Evolutionary conservation across 2,888 invertebrate genomes (phyloP), one percentile per base, ranked within the genome.

Genomic region (Quadroppia sp.): DNA sequence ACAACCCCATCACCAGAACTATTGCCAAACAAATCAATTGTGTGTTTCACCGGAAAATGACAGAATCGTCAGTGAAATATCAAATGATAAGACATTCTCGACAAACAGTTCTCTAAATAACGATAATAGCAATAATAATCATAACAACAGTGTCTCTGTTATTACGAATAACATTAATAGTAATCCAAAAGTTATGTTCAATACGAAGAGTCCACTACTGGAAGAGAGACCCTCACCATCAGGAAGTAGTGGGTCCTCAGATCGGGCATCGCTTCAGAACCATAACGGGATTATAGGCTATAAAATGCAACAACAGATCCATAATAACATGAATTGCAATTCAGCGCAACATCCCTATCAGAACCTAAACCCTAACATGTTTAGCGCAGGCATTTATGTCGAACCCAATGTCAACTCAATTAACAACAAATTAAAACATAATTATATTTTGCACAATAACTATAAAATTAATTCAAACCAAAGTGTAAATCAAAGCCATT

Each of bases 1-100:
- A 77, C 71, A 77, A 77, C 70, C 79, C 79, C 67, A 79, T 77
- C 74, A 80, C 80, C 48, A 23, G 71, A 73, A 75, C 50, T 74
- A 72, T 56, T 2, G 56, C 25, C 56, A 73, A 9, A 42, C n/a
- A 17, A 71, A 71, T 53, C 40, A 32, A 15, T 56, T 50, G 20
- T 28, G 64, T 64, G 36, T 64, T 20, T 64, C 36, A n/a, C 25
- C 20, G 30, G 23, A 64, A 45, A 48, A 61, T 30, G 61, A 45
- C 23, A 36, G 32, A 64, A 73, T 23, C 17, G 25, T 70, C 71
- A 40, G 40, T 42, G 40, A 69, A 13, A 11, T 40, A 17, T 40
- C 45, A 69, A 69, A 69, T 45, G 45, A 69, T 32, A 45, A 45
- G 20, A 11, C 13, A 17, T 50, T 50, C 23, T 42, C 36, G 6